Evolutionary conservation across 2,888 invertebrate species (phyloP).

Genomic region (Emmelina monodactyla): DNA sequence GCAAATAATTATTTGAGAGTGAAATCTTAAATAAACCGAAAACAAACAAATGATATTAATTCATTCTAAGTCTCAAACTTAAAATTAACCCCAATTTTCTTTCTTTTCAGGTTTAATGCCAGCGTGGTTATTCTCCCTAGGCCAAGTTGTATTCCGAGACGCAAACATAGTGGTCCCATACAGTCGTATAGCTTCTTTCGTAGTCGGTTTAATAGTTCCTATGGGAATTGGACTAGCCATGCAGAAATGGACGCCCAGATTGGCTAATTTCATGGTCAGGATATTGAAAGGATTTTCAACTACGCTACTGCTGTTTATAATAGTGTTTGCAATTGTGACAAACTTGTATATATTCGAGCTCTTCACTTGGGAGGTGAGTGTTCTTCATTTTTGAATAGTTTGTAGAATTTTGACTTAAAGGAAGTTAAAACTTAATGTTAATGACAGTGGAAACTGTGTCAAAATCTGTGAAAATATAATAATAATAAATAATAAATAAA

Average conservation of each 20-base stretch:
- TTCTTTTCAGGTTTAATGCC: slow-evolving; percentile 80
- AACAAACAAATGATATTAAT: neutral
- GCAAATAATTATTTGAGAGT: no score
- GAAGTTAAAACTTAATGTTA: no score
- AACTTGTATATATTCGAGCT: slow-evolving; percentile 89
- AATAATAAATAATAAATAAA: no score
- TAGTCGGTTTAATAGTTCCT: slow-evolving; percentile 80
- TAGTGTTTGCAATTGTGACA: slow-evolving; percentile 86
- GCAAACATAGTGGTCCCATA: slow-evolving; percentile 82
- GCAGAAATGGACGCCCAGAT: slow-evolving; percentile 72
- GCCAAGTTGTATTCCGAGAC: slow-evolving; percentile 75
- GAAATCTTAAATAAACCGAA: no score
- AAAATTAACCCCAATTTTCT: no score
- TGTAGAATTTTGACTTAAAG: no score
- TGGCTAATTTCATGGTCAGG: slow-evolving; percentile 75
- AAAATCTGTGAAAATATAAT: no score
- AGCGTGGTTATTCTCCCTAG: slow-evolving; percentile 88
- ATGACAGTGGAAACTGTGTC: no score
- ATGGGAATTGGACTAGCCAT: slow-evolving; percentile 65
- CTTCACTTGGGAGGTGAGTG: slow-evolving; percentile 84
- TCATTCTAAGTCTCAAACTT: no score
- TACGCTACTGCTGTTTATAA: slow-evolving; percentile 80
- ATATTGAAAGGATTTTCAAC: slow-evolving; percentile 87
- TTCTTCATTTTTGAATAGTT: neutral
- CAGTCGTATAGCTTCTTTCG: slow-evolving; percentile 74